Evolutionary conservation across 2,113 vertebrate species (phyloP).

Genomic region (Atlantisia rogersi): DNA sequence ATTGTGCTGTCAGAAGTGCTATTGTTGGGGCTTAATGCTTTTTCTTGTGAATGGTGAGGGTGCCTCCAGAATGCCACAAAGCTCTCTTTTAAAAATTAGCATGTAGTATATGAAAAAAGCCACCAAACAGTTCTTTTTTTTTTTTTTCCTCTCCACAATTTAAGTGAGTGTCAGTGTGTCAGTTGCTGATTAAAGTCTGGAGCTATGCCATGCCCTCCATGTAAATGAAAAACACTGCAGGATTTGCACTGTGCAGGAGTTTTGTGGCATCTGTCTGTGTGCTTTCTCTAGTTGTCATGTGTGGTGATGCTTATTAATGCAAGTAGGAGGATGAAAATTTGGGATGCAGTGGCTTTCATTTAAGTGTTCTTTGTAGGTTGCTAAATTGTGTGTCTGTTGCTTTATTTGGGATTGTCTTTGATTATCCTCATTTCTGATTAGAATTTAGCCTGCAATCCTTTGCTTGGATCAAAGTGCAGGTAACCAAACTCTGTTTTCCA

Average conservation of each 20-base stretch:
- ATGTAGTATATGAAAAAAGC: background rate
- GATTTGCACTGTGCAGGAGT: background rate
- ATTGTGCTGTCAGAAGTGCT: constrained; percentile 51
- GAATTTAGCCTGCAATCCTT: background rate
- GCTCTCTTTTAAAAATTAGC: constrained; percentile 2
- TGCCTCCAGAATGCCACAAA: constrained; percentile 7
- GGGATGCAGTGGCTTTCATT: background rate
- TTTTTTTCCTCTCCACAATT: rapidly evolving
- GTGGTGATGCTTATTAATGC: background rate
- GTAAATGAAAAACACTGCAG: background rate
- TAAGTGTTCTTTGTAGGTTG: background rate
- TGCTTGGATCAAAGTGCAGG: background rate
- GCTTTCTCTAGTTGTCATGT: background rate
- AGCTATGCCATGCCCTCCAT: background rate
- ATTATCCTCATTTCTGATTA: background rate
- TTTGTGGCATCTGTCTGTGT: background rate
- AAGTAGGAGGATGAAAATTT: background rate
- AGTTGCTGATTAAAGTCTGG: background rate
- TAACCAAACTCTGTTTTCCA: background rate
- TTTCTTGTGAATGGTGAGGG: background rate
- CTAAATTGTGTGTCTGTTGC: background rate
- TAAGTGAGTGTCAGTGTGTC: background rate
- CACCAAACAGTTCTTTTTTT: no score
- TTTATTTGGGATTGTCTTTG: background rate
- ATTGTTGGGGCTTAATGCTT: constrained; percentile 27